These are phyloP conservation scores for Pygoscelis adeliae DNA, from an alignment of 2,113 vertebrate genomes.

Conservation along the genomic window DNA sequence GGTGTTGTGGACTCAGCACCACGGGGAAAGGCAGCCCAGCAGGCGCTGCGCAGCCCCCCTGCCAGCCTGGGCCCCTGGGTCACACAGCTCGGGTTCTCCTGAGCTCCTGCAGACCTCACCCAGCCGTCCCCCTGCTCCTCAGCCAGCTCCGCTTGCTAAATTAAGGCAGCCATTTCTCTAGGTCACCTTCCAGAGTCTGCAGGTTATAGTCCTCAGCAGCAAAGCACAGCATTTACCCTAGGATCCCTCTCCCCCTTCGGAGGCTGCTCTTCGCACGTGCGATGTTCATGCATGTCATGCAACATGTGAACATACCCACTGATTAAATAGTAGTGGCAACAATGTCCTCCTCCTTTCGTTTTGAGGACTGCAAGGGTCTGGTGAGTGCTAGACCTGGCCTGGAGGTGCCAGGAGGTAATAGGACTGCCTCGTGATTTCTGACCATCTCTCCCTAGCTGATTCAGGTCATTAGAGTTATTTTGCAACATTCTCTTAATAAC, in stretches of 20 bases:
- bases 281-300: fast-evolving
- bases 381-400: background rate
- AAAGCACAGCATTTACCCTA: background rate
- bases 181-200: fast-evolving
- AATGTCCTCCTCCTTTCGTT: background rate
- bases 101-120: background rate
- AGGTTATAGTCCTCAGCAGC: background rate
- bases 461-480: slow-evolving; percentile 67
- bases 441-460: slow-evolving; percentile 29
- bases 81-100: background rate
- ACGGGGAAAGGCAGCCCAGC: background rate
- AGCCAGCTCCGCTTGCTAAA: background rate
- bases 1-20: background rate
- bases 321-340: background rate
- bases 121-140: background rate
- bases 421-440: background rate
- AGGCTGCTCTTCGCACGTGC: fast-evolving
- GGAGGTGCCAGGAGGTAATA: background rate
- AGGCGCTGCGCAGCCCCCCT: fast-evolving
- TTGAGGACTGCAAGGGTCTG: background rate
- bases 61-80: background rate
- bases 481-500: slow-evolving; percentile 64
- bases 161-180: background rate
- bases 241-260: fast-evolving
- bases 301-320: fast-evolving